Percentiles rank a stretch among this genome's conserved stretches.
Evolutionary conservation across 2,113 vertebrate species (phyloP).

Genomic region (Lamprologus ornatipinnis): DNA sequence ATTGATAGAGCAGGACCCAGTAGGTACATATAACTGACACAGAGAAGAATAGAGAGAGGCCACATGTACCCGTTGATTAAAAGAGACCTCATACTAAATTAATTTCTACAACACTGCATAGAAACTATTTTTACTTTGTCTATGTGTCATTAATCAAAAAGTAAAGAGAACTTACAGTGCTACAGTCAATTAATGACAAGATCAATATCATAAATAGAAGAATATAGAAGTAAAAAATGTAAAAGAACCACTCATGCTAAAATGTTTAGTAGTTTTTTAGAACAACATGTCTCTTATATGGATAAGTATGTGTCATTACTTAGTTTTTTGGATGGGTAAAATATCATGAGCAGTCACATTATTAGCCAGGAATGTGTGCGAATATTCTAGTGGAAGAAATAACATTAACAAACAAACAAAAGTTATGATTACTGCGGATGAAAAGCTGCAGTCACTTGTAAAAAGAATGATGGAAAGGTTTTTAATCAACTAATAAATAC

Average conservation of each 20-base stretch:
- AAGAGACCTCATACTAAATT: no score
- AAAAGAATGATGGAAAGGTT: neutral
- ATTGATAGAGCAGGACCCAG: neutral
- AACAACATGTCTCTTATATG: neutral
- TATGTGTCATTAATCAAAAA: neutral
- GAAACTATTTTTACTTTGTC: neutral
- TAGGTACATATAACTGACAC: neutral
- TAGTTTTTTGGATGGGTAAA: rapidly evolving
- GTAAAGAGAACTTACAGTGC: rapidly evolving
- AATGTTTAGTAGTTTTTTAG: neutral
- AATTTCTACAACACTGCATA: no score
- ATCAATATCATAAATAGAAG: neutral
- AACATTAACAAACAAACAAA: neutral
- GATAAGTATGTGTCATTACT: neutral
- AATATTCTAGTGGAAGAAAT: neutral
- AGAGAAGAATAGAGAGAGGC: neutral
- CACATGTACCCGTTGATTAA: no score
- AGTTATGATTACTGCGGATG: rapidly evolving
- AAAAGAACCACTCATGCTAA: neutral
- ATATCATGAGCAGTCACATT: rapidly evolving
- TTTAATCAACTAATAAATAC: neutral
- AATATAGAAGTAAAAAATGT: neutral
- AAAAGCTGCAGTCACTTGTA: neutral
- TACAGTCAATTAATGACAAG: neutral
- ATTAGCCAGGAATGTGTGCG: neutral